Evolutionary conservation across 1,140 invertebrate species (phyloP).

Genomic region (Drosophila guanche): DNA sequence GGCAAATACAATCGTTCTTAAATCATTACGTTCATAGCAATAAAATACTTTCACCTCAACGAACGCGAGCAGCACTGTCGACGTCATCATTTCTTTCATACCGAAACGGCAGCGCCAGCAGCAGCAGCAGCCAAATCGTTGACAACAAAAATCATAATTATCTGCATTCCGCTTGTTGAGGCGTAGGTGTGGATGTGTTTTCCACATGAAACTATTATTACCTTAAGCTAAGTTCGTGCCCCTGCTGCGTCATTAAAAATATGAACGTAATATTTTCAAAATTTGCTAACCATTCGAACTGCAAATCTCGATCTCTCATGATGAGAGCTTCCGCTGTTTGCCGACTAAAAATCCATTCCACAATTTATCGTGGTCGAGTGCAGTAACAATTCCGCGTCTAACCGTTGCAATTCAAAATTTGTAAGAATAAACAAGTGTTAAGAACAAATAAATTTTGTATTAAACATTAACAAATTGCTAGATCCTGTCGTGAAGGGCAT

Average conservation of each 20-base stretch:
- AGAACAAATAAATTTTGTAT: slow-evolving; percentile 72
- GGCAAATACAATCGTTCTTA: slow-evolving; percentile 99
- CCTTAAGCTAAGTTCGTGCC: slow-evolving; percentile 70
- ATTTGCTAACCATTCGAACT: slow-evolving; percentile 36
- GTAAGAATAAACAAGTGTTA: slow-evolving; percentile 62
- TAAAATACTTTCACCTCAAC: slow-evolving; percentile 79
- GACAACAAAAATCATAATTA: slow-evolving; percentile 29
- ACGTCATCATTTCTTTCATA: slow-evolving; percentile 73
- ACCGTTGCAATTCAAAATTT: slow-evolving; percentile 57
- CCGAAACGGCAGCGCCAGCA: slow-evolving; percentile 36
- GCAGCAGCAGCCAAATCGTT: slow-evolving; percentile 18
- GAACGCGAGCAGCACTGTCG: slow-evolving; percentile 56
- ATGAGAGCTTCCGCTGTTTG: slow-evolving; percentile 35
- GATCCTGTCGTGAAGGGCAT: neutral
- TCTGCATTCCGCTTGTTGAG: slow-evolving; percentile 71
- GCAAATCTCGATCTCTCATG: slow-evolving; percentile 8
- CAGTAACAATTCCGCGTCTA: slow-evolving; percentile 53
- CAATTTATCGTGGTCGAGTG: slow-evolving; percentile 75
- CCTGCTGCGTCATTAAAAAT: slow-evolving; percentile 49
- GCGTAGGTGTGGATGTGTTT: slow-evolving; percentile 60
- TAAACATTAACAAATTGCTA: slow-evolving; percentile 30
- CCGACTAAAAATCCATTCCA: slow-evolving; percentile 56
- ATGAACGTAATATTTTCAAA: slow-evolving; percentile 63
- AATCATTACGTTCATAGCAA: slow-evolving; percentile 58
- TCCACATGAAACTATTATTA: slow-evolving; percentile 80